Evolutionary conservation across 2,113 vertebrate species (phyloP).

Genomic region (Heterochromis multidens): DNA sequence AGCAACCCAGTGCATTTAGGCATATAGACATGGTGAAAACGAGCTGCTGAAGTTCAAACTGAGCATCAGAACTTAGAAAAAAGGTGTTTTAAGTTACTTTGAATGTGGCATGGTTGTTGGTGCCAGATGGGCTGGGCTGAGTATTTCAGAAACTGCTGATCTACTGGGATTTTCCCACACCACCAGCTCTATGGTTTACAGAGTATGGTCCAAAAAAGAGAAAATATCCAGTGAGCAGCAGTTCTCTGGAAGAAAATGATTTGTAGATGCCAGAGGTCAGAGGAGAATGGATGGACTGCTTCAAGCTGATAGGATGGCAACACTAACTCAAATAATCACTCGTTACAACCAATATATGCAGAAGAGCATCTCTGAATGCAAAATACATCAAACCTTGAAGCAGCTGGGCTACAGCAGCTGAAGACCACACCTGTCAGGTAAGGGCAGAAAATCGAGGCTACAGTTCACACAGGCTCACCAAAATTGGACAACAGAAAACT

Average conservation of each 20-base stretch:
- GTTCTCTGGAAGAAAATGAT: neutral
- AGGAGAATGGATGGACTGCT: neutral
- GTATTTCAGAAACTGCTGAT: neutral
- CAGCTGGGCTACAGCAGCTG: neutral
- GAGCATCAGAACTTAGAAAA: neutral
- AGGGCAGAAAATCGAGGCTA: neutral
- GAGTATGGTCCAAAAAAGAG: neutral
- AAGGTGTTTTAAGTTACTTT: neutral
- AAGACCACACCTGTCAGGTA: neutral
- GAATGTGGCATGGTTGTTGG: neutral
- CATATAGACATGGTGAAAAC: neutral
- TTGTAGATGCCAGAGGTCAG: neutral
- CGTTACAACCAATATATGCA: neutral
- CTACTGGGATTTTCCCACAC: neutral
- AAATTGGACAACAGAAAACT: neutral
- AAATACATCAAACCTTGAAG: neutral
- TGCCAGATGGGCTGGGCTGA: neutral
- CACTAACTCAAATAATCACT: neutral
- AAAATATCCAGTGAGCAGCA: neutral
- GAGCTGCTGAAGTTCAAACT: neutral
- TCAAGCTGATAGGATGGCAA: neutral
- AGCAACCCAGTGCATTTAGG: neutral
- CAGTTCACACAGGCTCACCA: neutral
- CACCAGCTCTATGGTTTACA: neutral
- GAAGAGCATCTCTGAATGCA: too few species aligned